These are phyloP conservation scores for Strigamia crassipes DNA, from an alignment of 2,888 invertebrate genomes.

Conservation along the genomic window DNA sequence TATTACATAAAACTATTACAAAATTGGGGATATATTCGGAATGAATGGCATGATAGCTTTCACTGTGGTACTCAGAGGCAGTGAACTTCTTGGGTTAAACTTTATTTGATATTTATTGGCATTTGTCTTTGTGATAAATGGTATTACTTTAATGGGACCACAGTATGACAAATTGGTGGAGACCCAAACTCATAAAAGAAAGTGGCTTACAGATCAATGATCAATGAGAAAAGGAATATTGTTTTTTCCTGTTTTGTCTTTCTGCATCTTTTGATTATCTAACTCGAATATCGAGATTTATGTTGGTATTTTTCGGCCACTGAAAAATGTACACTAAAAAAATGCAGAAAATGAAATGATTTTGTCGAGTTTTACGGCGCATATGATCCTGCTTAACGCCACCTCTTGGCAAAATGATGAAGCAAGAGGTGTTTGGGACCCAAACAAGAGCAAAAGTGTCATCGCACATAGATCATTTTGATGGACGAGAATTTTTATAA, in stretches of 20 bases:
- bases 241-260: not conserved
- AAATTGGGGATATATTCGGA: too few species aligned
- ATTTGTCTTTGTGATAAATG: not conserved
- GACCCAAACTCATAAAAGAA: not conserved
- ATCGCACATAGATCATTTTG: not conserved
- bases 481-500: not conserved
- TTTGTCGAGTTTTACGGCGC: too few species aligned
- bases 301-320: too few species aligned
- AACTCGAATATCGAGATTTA: too few species aligned
- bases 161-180: not conserved
- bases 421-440: not conserved
- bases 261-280: not conserved
- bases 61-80: not conserved
- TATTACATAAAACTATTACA: too few species aligned
- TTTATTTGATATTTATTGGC: not conserved
- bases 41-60: too few species aligned
- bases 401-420: too few species aligned
- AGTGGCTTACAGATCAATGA: slow-evolving; percentile 10
- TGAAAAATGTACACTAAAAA: too few species aligned
- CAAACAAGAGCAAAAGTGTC: not conserved
- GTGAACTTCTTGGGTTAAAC: not conserved
- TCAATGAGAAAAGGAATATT: not conserved
- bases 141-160: not conserved
- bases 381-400: too few species aligned
- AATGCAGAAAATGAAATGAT: too few species aligned